Evolutionary conservation across 1,140 invertebrate species (phyloP), one percentile per base, ranked within the genome.

Genomic region (Acromyrmex heyeri): DNA sequence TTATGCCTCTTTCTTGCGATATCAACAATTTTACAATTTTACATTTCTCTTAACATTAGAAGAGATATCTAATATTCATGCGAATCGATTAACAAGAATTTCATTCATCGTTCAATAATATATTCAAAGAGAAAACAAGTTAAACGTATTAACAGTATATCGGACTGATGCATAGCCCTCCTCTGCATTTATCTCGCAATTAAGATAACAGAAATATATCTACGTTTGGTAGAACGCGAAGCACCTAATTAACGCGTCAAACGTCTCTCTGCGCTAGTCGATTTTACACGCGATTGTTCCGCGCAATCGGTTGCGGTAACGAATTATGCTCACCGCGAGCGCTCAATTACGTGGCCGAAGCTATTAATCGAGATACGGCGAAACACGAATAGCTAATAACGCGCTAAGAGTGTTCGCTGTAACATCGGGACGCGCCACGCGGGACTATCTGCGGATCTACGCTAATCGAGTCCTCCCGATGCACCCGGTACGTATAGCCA

Each of bases 311-410:
- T 6, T 85, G 65, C 85, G 72, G 81, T 89, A 90, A 83, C 79
- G 79, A 89, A 90, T 90, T 90, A 90, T 69, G 77, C 57, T 78
- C 81, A 67, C 77, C 65, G 85, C 77, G 50, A 89, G 88, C 77
- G 73, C 77, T 90, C 88, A 87, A 90, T 90, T 90, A 90, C 88
- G 65, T 78, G 59, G 53, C 24, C 44, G 38, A 48, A 73, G 62
- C 86, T 73, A 88, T 90, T 90, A 90, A 90, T 90, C 89, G 89
- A 85, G 89, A 90, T 90, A 90, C 88, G 70, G 76, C 78, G 81
- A 86, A 83, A 79, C 86, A 87, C 62, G 89, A 87, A 87, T 90
- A 67, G 88, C 86, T 89, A 90, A 86, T 91, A 90, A 88, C 48
- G 50, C 48, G 70, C 34, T 61, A 81, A 81, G 65, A 90, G 88